Base-by-base conservation (phyloP, 2,797 vertebrate genomes). In the Moxostoma hubbsi region DNA sequence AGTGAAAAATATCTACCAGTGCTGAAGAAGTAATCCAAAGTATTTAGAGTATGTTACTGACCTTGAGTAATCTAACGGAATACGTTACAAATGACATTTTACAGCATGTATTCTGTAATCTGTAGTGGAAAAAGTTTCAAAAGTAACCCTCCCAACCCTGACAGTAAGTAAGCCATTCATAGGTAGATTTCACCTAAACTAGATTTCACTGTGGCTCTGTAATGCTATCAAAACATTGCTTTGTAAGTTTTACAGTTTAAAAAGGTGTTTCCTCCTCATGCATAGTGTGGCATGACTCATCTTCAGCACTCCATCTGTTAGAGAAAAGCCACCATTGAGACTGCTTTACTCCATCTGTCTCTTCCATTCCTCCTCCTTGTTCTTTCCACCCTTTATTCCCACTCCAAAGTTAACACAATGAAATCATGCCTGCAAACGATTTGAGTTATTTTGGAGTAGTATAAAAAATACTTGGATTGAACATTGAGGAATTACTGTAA, bases 301-400 rank as follows among this genome's bases (percentile, higher is more conserved):
- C 46, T 10, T 18, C 9, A 12, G 47, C 58, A 58, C 59, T 61
- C 55, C 68, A 78, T 78, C 36, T 77, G 54, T 54, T 75, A 7
- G 45, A 73, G 53, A 65, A 75, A 73, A 45, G 6, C 43, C 45
- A 55, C 10, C 45, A 57, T 36, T 7, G 45, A 45, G 11, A 69
- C 58, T 63, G n/a, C 45, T 82, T 12, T 78, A 13, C 57, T 77
- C 75, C 64, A 78, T 78, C 63, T 77, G 81, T 67, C 62, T 73
- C 47, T 43, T 12, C 1, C 50, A 36, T 24, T 45, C 11, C 46
- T 63, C 64, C 51, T 1, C 16, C 11, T 67, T 53, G 46, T 15
- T 61, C 8, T 15, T 18, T 55, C 43, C 64, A 9, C 54, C 62
- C 49, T 45, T 57, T 36, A 36, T 64, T 69, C 43, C 16, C 13